These are phyloP conservation scores for Drosophila seguyi DNA, from an alignment of 1,140 invertebrate species.

Conservation along the genomic window DNA sequence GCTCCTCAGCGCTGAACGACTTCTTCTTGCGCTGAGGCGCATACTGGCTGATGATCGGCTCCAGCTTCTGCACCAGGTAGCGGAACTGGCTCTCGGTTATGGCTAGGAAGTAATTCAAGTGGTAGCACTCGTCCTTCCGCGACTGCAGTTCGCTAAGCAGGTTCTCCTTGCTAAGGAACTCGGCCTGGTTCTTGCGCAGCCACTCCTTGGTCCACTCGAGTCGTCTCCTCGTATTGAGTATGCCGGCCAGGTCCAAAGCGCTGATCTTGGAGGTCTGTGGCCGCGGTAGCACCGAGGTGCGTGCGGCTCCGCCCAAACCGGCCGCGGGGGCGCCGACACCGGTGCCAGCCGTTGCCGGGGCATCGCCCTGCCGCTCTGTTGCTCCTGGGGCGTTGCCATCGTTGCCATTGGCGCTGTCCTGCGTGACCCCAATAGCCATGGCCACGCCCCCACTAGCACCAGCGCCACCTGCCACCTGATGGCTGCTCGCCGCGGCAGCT, in stretches of 20 bases:
- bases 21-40: constrained; percentile 83
- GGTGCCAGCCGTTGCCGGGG: constrained; percentile 27
- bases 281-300: constrained; percentile 64
- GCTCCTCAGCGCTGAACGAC: constrained; percentile 81
- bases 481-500: constrained; percentile 20
- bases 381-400: constrained; percentile 64
- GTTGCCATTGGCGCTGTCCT: constrained; percentile 65
- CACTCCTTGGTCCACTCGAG: constrained; percentile 84
- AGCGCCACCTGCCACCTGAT: constrained; percentile 57
- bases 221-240: constrained; percentile 73
- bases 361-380: constrained; percentile 40
- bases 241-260: constrained; percentile 76
- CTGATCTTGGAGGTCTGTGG: constrained; percentile 78
- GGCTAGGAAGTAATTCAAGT: constrained; percentile 84
- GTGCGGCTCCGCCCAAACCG: constrained; percentile 63
- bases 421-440: constrained; percentile 67
- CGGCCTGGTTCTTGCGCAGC: constrained; percentile 80
- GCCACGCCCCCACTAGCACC: constrained; percentile 55
- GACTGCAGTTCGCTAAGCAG: constrained; percentile 77
- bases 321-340: constrained; percentile 1
- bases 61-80: constrained; percentile 76
- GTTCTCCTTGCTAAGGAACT: constrained; percentile 80
- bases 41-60: constrained; percentile 78
- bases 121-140: constrained; percentile 80
- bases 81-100: constrained; percentile 83